Conservation (phyloP, 2,113 vertebrate species). For the Rousettus leschenaultii region DNA sequence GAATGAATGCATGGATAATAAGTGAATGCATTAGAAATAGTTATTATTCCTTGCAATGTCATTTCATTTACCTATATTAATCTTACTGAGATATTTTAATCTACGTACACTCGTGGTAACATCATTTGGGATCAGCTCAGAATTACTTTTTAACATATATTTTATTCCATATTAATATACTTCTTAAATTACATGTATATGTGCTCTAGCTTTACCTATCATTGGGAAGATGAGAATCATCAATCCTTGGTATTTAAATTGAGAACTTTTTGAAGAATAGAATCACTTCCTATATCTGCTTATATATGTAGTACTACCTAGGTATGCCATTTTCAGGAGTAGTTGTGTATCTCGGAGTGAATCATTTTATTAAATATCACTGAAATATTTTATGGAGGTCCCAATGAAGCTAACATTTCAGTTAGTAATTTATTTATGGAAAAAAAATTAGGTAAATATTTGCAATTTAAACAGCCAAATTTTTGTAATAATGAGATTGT, state of each 20-base stretch:
- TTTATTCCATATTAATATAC: background rate
- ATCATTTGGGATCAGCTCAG: background rate
- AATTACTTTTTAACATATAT: background rate
- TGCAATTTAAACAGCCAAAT: background rate
- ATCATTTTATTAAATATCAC: background rate
- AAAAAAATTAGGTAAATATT: constrained; percentile 35
- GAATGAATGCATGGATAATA: background rate
- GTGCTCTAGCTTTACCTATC: background rate
- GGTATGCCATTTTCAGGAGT: background rate
- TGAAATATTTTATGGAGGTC: background rate
- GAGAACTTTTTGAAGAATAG: background rate
- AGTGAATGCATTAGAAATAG: background rate
- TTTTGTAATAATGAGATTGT: background rate
- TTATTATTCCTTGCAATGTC: background rate
- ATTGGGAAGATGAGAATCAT: background rate
- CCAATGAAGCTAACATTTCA: background rate
- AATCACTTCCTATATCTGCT: background rate
- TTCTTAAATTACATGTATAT: background rate
- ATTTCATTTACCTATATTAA: background rate
- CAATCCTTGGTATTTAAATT: background rate
- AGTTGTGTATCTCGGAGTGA: background rate
- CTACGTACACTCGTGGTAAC: background rate
- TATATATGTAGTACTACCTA: background rate
- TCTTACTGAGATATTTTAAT: background rate
- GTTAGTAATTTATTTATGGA: background rate